phyloP scores from a whole-genome alignment of 92 coral and sea anemone genomes.

The Parazoanthus atlanticus region DNA sequence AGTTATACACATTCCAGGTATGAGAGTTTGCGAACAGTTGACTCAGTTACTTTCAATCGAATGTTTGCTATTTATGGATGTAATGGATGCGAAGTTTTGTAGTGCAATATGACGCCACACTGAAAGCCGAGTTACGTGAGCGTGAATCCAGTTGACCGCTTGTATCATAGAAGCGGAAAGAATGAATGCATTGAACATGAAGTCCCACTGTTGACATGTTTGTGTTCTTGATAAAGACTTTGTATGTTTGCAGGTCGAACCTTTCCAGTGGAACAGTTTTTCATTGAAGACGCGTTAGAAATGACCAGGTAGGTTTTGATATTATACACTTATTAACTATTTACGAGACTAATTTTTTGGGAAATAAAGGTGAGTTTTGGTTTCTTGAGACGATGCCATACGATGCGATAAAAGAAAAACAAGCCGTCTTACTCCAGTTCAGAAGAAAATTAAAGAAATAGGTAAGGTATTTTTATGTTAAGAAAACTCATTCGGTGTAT shows the following conservation, averaged over 20 bases:
- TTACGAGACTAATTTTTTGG: not conserved
- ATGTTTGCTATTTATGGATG: too few species aligned
- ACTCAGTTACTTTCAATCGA: not conserved
- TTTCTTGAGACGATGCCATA: not conserved
- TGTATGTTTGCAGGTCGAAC: constrained; percentile 67
- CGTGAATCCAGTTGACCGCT: too few species aligned
- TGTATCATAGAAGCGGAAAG: not conserved
- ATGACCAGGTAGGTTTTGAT: constrained; percentile 61
- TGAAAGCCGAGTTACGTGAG: too few species aligned
- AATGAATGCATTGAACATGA: not conserved
- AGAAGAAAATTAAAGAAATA: too few species aligned
- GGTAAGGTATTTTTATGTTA: too few species aligned
- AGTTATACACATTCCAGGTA: constrained; percentile 89
- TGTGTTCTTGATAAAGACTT: not conserved
- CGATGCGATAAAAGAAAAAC: not conserved
- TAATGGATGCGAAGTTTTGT: too few species aligned
- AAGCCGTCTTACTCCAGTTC: too few species aligned
- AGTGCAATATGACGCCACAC: too few species aligned
- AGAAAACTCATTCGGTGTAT: too few species aligned
- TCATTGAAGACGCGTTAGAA: constrained; percentile 80
- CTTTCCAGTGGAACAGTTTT: constrained; percentile 82
- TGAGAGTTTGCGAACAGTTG: too few species aligned
- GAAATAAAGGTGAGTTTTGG: not conserved
- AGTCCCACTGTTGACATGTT: not conserved
- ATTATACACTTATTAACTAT: not conserved